Base-by-base conservation (phyloP, 2,797 vertebrate genomes). In the Melopsittacus undulatus region DNA sequence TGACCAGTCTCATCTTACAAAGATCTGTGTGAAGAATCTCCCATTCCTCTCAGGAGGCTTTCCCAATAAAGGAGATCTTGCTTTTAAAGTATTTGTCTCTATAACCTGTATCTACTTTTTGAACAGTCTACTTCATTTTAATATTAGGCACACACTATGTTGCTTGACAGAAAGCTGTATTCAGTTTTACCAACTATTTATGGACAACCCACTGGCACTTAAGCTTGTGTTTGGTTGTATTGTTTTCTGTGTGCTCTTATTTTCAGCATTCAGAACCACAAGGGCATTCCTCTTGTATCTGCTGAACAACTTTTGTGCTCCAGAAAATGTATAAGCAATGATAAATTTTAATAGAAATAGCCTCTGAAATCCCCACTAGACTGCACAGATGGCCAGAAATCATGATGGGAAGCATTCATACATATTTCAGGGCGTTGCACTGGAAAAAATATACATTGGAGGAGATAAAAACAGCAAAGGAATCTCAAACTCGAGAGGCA, bases 331-430 rank as follows among this genome's bases (percentile, higher is more conserved):
- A 26, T 38, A 84, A 91, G 80, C 89, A 94, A 87, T 74, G 17
- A 80, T 77, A 86, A 34, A 80, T 94, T 94, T 94, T 89, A 86
- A 74, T 88, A 84, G 78, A 90, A 94, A 88, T 87, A 85, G 69
- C 48, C 73, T 70, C 42, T 62, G 51, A 82, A 93, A 94, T 94
- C 76, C 93, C 78, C 87, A 79, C 45, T 66, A 57, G 93, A 67
- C 81, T 56, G 54, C 48, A 87, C 74, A 92, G 89, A 93, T 92
- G 73, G 83, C 30, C 86, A 92, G 89, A 85, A 93, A 89, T 74
- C 75, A 51, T n/a, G 40, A 81, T 7, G 89, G 76, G 73, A 93
- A 87, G 32, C 56, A 89, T 72, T 86, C 87, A 86, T 85, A 90
- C 67, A 56, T 83, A 94, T 94, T 91, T 95, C 83, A 94, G 77